These are phyloP conservation scores for Oryctes rhinoceros DNA, from an alignment of 1,140 invertebrate genomes.

Conservation along the genomic window DNA sequence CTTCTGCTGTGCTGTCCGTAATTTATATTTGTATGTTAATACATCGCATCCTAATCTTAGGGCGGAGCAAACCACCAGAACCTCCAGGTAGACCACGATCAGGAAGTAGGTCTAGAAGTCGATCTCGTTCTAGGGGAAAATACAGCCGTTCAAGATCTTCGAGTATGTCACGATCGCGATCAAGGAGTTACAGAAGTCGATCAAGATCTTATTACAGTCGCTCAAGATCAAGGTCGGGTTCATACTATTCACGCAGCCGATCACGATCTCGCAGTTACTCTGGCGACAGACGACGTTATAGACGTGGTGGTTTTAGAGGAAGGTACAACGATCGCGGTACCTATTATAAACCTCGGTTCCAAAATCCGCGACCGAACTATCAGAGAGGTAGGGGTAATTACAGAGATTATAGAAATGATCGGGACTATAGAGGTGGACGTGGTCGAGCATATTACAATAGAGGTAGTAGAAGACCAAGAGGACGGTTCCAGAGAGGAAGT, in stretches of 20 bases:
- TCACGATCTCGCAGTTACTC: constrained; percentile 72
- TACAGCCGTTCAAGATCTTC: constrained; percentile 55
- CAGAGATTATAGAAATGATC: constrained; percentile 67
- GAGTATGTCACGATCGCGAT: constrained; percentile 57
- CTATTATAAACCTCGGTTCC: constrained; percentile 79
- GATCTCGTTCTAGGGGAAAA: constrained; percentile 54
- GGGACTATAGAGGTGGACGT: constrained; percentile 57
- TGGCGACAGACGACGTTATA: constrained; percentile 64
- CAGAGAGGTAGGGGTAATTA: constrained; percentile 65
- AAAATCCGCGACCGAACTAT: constrained; percentile 64
- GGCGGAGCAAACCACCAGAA: constrained; percentile 62
- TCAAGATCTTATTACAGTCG: constrained; percentile 61
- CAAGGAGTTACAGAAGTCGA: constrained; percentile 58
- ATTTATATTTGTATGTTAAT: background rate
- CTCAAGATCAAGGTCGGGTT: constrained; percentile 62
- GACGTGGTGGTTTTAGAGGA: constrained; percentile 64
- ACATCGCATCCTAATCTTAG: constrained; percentile 46
- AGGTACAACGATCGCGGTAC: constrained; percentile 75
- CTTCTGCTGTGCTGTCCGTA: background rate
- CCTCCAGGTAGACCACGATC: constrained; percentile 58
- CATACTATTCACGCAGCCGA: constrained; percentile 69
- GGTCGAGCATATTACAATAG: constrained; percentile 58
- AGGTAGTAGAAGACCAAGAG: constrained; percentile 53
- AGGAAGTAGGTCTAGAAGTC: constrained; percentile 55
- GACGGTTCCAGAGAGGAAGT: constrained; percentile 53